These are phyloP conservation scores for Orchesella flavescens DNA, from an alignment of 2,888 invertebrate genomes.

Conservation along the genomic window DNA sequence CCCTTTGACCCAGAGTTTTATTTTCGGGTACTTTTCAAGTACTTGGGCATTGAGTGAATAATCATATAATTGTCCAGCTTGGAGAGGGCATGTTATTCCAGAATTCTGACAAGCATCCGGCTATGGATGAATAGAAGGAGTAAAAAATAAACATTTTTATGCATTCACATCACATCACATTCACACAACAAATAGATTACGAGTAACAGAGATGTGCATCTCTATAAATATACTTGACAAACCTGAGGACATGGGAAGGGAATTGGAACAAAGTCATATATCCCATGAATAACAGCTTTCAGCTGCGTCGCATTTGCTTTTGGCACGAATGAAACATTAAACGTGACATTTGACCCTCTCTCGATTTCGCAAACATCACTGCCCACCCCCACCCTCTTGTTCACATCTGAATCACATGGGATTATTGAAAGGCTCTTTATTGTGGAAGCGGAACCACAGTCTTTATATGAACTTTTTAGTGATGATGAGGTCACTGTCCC, in stretches of 20 bases:
- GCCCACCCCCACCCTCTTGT: neutral
- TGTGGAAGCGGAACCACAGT: slow-evolving; percentile 63
- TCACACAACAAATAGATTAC: too few species aligned
- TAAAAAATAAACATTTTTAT: neutral
- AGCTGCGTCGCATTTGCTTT: slow-evolving; percentile 75
- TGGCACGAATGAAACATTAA: slow-evolving; percentile 65
- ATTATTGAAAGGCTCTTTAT: slow-evolving; percentile 64
- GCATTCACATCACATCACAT: too few species aligned
- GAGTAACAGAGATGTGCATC: too few species aligned
- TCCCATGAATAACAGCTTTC: slow-evolving; percentile 84
- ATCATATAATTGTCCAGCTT: slow-evolving; percentile 51
- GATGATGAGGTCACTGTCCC: slow-evolving; percentile 34
- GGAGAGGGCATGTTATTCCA: slow-evolving; percentile 68
- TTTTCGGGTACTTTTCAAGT: slow-evolving; percentile 73
- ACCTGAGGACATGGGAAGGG: slow-evolving; percentile 70
- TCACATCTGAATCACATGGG: slow-evolving; percentile 59
- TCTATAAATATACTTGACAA: neutral
- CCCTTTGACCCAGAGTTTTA: slow-evolving; percentile 83
- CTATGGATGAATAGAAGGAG: slow-evolving; percentile 42
- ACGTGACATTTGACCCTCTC: slow-evolving; percentile 66
- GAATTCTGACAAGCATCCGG: slow-evolving; percentile 67
- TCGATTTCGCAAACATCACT: slow-evolving; percentile 66
- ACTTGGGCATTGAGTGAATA: slow-evolving; percentile 64
- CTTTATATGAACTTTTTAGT: slow-evolving; percentile 57
- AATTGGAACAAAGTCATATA: slow-evolving; percentile 78